Base-by-base conservation (phyloP, 2,113 vertebrate genomes). In the Lethenteron reissneri region DNA sequence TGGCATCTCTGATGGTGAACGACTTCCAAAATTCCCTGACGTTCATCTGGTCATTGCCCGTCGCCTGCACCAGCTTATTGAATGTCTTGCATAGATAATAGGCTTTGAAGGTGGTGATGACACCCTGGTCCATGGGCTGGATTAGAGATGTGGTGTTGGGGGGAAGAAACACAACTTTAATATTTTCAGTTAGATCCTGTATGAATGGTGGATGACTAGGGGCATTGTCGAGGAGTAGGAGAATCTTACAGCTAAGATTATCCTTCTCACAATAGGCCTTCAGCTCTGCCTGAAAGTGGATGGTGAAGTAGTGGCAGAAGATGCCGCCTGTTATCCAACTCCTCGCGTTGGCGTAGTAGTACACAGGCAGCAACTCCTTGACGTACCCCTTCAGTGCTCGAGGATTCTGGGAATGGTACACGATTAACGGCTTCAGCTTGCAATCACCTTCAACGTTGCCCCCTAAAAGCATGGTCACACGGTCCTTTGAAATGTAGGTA, bases 121-220 rank as follows among this genome's bases (percentile, higher is more conserved):
- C 25, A 56, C 73, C 70, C 59, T 73, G 73, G 62, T 73, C 73
- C 70, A 73, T 71, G 57, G 70, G 73, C 57, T 73, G 70, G 17
- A 73, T 58, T 14, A 73, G 58, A 12, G 70, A 72, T 14, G 70
- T 72, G 57, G 73, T 73, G 70, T 73, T 72, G 19, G n/a, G 57
- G 5, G 69, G 70, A 19, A 70, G 58, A 59, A 58, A 59, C 15
- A 21, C 13, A 41, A 73, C 21, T 72, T 56, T 14, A 15, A 21
- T 58, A 11, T 19, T n/a, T 10, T 72, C 4, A 14, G 56, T 19
- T 14, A 21, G 58, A n/a, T 73, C n/a, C 15, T 56, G n/a, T 21
- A 70, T 14, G 17, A 57, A 21, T 10, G 58, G 17, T 58, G 73
- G 73, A 58, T 73, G 73, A 21, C 73, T 56, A 9, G 57, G 73